Conservation (phyloP, 2,888 invertebrate species). For the Balanococcus diminutus region DNA sequence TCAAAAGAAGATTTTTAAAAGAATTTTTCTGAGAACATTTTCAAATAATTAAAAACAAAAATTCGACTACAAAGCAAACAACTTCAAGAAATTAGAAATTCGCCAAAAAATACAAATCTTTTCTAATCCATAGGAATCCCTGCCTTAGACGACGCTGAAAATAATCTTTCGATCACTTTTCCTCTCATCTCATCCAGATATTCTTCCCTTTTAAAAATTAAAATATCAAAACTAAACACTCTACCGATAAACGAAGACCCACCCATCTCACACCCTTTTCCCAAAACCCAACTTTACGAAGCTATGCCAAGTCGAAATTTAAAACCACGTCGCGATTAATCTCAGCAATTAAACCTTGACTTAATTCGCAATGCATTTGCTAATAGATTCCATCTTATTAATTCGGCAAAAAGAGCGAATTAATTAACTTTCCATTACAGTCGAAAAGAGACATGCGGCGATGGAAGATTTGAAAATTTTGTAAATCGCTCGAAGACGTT, state of each 20-base stretch:
- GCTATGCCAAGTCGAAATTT: neutral
- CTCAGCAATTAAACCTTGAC: neutral
- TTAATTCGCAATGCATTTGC: neutral
- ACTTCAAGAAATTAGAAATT: no score
- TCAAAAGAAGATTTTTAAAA: no score
- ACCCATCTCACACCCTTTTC: neutral
- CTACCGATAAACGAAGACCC: neutral
- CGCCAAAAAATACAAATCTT: no score
- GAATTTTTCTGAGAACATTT: no score
- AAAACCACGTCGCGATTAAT: neutral
- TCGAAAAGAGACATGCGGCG: neutral
- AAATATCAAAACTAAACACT: neutral
- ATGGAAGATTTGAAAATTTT: neutral
- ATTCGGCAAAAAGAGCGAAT: conserved; percentile 3
- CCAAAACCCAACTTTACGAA: neutral
- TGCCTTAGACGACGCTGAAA: no score
- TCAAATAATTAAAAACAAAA: no score
- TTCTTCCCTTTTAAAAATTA: neutral
- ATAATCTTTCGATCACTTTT: neutral
- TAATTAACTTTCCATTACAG: neutral
- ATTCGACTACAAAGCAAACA: no score
- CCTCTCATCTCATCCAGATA: no score
- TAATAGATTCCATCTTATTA: conserved; percentile 9
- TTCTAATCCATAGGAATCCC: no score
- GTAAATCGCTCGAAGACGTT: conserved; percentile 12